These are phyloP conservation scores for Ptycholaimellus sp. DNA, from an alignment of 2,888 invertebrate species.

Conservation along the genomic window DNA sequence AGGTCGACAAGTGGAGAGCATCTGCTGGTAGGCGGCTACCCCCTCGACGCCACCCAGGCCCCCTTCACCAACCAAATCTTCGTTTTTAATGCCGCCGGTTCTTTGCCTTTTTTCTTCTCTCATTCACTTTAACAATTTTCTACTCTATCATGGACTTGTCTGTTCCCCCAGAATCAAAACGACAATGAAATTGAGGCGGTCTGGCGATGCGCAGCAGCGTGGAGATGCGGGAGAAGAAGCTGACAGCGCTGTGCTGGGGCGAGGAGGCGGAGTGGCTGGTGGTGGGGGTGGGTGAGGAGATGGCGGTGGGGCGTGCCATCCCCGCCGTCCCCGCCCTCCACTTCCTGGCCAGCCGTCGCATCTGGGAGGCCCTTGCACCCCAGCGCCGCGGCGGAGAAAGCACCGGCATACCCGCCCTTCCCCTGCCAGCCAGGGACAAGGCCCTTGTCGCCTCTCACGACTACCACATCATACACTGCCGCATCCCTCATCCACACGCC, in stretches of 20 bases:
- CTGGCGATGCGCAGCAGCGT: neutral
- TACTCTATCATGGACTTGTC: too few species aligned
- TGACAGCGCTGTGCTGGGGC: constrained; percentile 88
- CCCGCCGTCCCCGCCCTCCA: constrained; percentile 60
- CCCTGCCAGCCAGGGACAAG: constrained; percentile 48
- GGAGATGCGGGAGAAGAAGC: constrained; percentile 19
- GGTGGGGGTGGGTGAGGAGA: constrained; percentile 62
- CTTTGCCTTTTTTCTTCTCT: too few species aligned
- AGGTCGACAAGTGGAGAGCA: too few species aligned
- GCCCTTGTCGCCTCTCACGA: constrained; percentile 12
- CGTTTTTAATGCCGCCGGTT: too few species aligned
- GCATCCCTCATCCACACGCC: too few species aligned
- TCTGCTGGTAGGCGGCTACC: too few species aligned
- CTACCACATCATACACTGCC: constrained; percentile 59
- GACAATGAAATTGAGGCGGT: too few species aligned
- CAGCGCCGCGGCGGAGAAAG: constrained; percentile 10
- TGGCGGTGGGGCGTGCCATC: constrained; percentile 46
- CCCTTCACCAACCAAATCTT: too few species aligned
- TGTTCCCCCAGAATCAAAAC: too few species aligned
- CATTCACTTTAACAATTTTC: too few species aligned
- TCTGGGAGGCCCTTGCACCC: constrained; percentile 13
- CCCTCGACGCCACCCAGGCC: too few species aligned
- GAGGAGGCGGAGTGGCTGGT: constrained; percentile 86
- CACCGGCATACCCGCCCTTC: constrained; percentile 42
- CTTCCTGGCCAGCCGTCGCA: constrained; percentile 37